Evolutionary conservation across 2,888 invertebrate species (phyloP).

Genomic region (Pedicia rivosa): DNA sequence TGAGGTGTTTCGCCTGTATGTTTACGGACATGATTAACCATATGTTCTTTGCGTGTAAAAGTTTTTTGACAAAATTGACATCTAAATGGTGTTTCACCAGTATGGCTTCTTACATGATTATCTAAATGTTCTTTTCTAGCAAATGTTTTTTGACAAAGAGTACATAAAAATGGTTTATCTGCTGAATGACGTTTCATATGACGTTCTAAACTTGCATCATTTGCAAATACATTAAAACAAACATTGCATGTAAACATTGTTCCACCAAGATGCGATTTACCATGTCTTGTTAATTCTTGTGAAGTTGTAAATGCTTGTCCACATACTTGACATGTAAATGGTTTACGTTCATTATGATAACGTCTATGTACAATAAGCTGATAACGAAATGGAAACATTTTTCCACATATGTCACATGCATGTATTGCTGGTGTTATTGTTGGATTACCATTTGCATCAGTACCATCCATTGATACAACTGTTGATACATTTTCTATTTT

Average conservation of each 20-base stretch:
- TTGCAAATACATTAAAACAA: constrained; percentile 59
- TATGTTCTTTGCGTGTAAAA: constrained; percentile 73
- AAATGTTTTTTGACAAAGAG: constrained; percentile 73
- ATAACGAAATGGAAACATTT: constrained; percentile 75
- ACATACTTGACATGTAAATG: constrained; percentile 66
- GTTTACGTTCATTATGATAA: constrained; percentile 74
- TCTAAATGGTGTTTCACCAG: constrained; percentile 70
- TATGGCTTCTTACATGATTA: constrained; percentile 68
- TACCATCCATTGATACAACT: constrained; percentile 14
- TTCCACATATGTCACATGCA: constrained; percentile 70
- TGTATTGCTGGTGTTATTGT: constrained; percentile 29
- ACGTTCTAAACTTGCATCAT: constrained; percentile 51
- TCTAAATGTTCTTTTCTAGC: constrained; percentile 76
- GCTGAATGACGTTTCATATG: constrained; percentile 69
- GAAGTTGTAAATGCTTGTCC: constrained; percentile 70
- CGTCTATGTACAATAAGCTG: constrained; percentile 73
- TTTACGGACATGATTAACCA: constrained; percentile 71
- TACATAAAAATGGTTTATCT: constrained; percentile 72
- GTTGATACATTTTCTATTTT: constrained; percentile 27
- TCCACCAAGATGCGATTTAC: constrained; percentile 69
- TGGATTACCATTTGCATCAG: constrained; percentile 6
- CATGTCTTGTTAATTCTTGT: constrained; percentile 63
- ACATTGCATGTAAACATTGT: constrained; percentile 57
- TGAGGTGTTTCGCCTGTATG: constrained; percentile 74
- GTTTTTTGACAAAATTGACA: constrained; percentile 74